Evolutionary conservation across 2,797 vertebrate species (phyloP).

Genomic region (Melanogrammus aeglefinus): DNA sequence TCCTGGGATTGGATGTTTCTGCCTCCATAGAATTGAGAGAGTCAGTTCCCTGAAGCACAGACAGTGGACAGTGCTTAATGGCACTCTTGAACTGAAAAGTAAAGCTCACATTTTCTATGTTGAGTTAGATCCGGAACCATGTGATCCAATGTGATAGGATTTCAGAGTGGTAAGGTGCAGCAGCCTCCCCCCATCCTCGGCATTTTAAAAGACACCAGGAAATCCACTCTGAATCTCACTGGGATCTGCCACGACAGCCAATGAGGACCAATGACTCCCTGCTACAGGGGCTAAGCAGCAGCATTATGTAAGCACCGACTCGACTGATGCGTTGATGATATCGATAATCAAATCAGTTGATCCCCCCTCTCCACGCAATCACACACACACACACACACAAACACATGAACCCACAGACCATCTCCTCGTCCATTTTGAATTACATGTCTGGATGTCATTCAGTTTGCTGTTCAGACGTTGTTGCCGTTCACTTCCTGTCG

Average conservation of each 20-base stretch:
- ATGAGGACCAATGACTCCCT: constrained; percentile 59
- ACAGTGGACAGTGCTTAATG: constrained; percentile 44
- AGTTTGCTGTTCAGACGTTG: too few species aligned
- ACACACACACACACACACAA: too few species aligned
- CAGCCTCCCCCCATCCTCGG: constrained; percentile 28
- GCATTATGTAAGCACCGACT: constrained; percentile 32
- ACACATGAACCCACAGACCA: too few species aligned
- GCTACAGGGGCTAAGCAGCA: constrained; percentile 22
- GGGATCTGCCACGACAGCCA: constrained; percentile 49
- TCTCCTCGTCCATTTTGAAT: too few species aligned
- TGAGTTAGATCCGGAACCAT: constrained; percentile 51
- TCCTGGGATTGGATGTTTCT: too few species aligned
- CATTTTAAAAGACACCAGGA: constrained; percentile 63
- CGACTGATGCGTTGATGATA: constrained; percentile 36
- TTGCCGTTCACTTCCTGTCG: too few species aligned
- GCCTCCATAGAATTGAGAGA: too few species aligned
- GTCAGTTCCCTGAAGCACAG: not conserved
- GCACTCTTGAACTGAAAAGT: constrained; percentile 32
- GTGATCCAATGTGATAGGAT: constrained; percentile 70
- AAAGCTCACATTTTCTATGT: constrained; percentile 25
- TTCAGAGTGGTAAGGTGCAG: constrained; percentile 59
- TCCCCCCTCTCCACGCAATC: too few species aligned
- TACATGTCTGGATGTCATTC: too few species aligned
- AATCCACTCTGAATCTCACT: constrained; percentile 60
- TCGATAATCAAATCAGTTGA: constrained; percentile 42